Evolutionary conservation across 2,113 vertebrate genomes (phyloP), one percentile per base, ranked within the genome.

Genomic region (Propithecus coquereli): DNA sequence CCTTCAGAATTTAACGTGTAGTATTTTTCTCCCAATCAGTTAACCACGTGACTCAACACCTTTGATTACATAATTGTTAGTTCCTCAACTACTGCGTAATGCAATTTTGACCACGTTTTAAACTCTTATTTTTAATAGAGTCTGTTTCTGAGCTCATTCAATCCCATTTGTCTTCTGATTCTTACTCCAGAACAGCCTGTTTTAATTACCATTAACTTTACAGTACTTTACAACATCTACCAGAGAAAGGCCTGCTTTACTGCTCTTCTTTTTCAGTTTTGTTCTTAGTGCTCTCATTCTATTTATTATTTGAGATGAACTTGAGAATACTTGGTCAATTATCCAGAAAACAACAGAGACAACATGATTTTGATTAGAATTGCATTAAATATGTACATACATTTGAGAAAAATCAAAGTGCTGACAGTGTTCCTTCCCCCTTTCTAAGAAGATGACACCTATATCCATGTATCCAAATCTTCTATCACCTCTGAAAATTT

Each of bases 301-400:
- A 77, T 83, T 86, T 93, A 89, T 94, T 85, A 85, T 89, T 96
- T 54, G 87, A 88, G 63, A 94, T 96, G 54, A 96, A 88, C 66
- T 91, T 95, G 45, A 86, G 90, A 93, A 65, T 50, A 30, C 23
- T 86, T 86, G 50, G 86, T 82, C 86, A 95, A 83, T 34, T 89
- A 86, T 97, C 88, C 88, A 91, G 77, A 86, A 96, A 92, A 96
- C 57, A 94, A 94, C 22, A 96, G 88, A 43, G 63, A 81, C 45
- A 90, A 90, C 43, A 81, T 30, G 47, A 90, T 77, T 88, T 96
- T 8, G 0, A 95, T 77, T 87, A 86, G 63, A 88, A 87, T 74
- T 68, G 43, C 50, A 88, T 83, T 89, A 96, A 90, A 81, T 71
- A 95, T 76, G 71, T 52, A 59, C 43, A 80, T 70, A 82, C 54